Evolutionary conservation across 2,888 invertebrate genomes (phyloP).

Genomic region (Bimastos eiseni): DNA sequence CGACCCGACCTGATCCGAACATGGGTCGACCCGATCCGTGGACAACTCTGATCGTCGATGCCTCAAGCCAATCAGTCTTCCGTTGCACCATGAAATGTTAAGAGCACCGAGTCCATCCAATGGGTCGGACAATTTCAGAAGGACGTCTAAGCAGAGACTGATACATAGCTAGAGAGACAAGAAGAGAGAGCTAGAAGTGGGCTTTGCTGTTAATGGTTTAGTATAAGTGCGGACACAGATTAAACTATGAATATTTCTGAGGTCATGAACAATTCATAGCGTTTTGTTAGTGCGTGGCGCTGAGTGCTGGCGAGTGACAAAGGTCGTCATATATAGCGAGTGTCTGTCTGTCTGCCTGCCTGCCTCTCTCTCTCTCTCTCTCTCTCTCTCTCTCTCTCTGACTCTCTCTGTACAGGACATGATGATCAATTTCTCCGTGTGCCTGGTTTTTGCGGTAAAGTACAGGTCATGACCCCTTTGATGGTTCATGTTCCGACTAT

Average conservation of each 20-base stretch:
- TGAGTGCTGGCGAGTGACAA: neutral
- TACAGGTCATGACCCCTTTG: no score
- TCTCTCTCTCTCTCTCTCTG: neutral
- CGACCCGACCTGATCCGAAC: no score
- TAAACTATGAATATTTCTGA: neutral
- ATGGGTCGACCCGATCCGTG: neutral
- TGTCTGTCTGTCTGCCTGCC: neutral
- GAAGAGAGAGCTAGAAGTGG: neutral
- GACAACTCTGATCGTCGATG: neutral
- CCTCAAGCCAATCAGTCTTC: neutral
- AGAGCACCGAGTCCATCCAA: neutral
- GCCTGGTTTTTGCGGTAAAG: no score
- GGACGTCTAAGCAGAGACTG: neutral
- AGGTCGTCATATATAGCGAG: neutral
- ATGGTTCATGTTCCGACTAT: no score
- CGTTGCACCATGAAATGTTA: neutral
- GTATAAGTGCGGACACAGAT: neutral
- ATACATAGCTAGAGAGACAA: neutral
- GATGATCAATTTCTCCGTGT: no score
- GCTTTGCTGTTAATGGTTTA: neutral
- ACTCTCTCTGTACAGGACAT: no score
- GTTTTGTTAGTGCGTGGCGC: neutral
- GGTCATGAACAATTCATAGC: slow-evolving; percentile 13
- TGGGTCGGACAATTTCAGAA: neutral
- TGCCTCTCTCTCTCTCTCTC: neutral